Base-by-base conservation (phyloP, 2,888 invertebrate genomes). In the Prostheceraeus crozeri region DNA sequence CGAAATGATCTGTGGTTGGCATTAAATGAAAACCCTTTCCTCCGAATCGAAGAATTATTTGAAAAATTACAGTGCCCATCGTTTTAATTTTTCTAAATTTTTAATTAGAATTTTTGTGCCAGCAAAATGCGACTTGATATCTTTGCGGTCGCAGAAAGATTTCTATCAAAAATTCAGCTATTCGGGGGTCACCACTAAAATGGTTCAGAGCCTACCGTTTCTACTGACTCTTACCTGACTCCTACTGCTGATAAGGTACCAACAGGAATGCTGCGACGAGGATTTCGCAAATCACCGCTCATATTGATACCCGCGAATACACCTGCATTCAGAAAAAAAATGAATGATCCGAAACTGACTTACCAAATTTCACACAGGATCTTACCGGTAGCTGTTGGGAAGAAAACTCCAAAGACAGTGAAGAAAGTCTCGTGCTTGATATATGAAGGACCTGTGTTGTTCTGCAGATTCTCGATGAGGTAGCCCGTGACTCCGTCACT, bases 221-320 rank as follows among this genome's bases (percentile, higher is more conserved):
- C n/a, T n/a, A n/a, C n/a, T n/a, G n/a, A n/a, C n/a, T n/a, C n/a
- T 77, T 78, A 88, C 89, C 88, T 88, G 56, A 89, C 86, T 61
- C 86, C 84, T 65, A 94, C 84, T 46, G 94, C 91, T 35, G 90
- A 86, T 57, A 96, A 77, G 1, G 93, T 90, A 11, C 94, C 94
- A 76, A 87, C 86, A 0, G 94, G 93, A 71, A 94, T 94, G 75
- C 90, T 89, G 36, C 83, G 83, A 3, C 88, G 86, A 1, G 94
- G 94, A 67, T 90, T 85, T 67, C 84, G 83, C 59, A 96, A 81
- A 76, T 96, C 94, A 11, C 93, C 93, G 72, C 91, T 90, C 94
- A 96, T 96, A 73, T 96, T 96, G 68, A 96, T 93, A 30, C 96
- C 96, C 3, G 94, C 89, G 66, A 96, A 79, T 64, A 96, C 87